phyloP scores from a whole-genome alignment of 1,140 invertebrate species.

The Drosophila ohnishii region DNA sequence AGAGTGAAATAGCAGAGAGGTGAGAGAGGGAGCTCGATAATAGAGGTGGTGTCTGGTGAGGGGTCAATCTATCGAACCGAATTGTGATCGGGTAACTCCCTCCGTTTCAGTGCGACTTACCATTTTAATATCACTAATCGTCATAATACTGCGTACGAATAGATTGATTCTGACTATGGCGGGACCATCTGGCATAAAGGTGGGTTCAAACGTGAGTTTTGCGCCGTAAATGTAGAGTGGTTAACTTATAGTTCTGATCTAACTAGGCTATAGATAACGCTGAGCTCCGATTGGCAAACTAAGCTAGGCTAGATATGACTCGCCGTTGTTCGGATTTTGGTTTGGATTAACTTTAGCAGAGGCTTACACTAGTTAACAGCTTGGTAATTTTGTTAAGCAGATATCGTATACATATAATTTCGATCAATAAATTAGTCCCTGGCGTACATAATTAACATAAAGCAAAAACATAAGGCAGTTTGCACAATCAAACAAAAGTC shows the following conservation, averaged over 20 bases:
- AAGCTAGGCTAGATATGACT: constrained; percentile 42
- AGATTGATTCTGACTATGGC: constrained; percentile 97
- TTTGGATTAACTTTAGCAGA: constrained; percentile 17
- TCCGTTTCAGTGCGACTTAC: constrained; percentile 87
- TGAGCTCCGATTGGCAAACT: constrained; percentile 24
- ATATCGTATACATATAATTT: constrained; percentile 15
- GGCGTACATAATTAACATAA: constrained; percentile 2
- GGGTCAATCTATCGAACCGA: constrained; percentile 35
- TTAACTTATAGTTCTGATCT: constrained; percentile 51
- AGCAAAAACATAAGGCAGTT: not conserved
- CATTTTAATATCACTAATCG: constrained; percentile 99
- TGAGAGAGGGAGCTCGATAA: constrained; percentile 13
- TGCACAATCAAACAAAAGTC: constrained; percentile 7
- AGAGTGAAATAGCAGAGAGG: constrained; percentile 29
- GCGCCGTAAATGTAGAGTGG: constrained; percentile 37
- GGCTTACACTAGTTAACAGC: constrained; percentile 42
- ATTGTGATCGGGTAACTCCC: constrained; percentile 22
- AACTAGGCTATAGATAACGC: constrained; percentile 55
- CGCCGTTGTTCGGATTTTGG: not conserved
- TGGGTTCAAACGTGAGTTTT: constrained; percentile 68
- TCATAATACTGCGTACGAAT: constrained; percentile 97
- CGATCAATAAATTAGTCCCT: not conserved
- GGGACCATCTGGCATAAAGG: constrained; percentile 91
- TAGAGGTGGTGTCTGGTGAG: not conserved
- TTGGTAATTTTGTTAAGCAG: constrained; percentile 17